Evolutionary conservation across 2,113 vertebrate species (phyloP).

Genomic region (Centropus bengalensis): DNA sequence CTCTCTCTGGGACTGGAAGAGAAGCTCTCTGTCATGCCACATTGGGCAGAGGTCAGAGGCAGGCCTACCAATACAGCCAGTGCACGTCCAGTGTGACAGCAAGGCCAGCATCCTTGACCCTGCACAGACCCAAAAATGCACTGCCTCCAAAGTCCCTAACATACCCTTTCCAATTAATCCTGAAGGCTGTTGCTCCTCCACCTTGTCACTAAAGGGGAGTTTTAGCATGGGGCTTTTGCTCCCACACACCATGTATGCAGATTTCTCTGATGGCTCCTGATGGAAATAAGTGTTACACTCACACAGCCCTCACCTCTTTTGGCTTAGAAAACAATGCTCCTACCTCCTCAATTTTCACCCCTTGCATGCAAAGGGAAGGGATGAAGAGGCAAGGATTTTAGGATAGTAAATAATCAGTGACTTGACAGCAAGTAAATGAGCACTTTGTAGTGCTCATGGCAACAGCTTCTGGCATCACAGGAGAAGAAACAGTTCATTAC

Average conservation of each 20-base stretch:
- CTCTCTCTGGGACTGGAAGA: neutral
- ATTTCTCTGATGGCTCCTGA: neutral
- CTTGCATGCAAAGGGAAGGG: neutral
- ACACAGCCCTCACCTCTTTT: neutral
- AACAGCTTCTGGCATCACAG: neutral
- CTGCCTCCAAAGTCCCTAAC: neutral
- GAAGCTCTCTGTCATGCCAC: rapidly evolving
- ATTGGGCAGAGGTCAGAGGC: neutral
- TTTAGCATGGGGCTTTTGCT: neutral
- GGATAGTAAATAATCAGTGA: neutral
- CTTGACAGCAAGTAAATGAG: neutral
- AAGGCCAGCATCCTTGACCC: neutral
- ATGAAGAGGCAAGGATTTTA: neutral
- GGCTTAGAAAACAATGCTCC: neutral
- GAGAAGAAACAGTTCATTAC: neutral
- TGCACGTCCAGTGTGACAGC: neutral
- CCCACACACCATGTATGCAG: rapidly evolving
- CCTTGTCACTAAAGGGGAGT: neutral
- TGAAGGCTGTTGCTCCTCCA: neutral
- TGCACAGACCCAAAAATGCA: neutral
- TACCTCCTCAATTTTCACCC: neutral
- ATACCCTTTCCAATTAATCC: neutral
- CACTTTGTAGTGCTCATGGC: neutral
- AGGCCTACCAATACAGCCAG: neutral
- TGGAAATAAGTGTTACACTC: neutral